phyloP scores from a whole-genome alignment of 2,888 invertebrate species.

The Pantelozetes paolii region DNA sequence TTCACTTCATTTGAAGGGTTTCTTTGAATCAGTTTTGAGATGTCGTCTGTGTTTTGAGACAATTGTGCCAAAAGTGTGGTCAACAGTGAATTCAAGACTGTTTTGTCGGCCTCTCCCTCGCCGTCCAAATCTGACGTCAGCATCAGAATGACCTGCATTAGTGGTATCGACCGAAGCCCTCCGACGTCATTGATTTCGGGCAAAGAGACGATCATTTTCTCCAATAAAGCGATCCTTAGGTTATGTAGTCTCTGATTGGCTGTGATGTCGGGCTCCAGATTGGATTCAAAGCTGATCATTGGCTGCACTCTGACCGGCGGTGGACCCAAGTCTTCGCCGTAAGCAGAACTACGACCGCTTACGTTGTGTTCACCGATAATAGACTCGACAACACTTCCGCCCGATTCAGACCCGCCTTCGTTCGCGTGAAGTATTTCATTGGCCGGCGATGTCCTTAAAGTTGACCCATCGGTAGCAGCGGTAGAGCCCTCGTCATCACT shows the following conservation, averaged over 20 bases:
- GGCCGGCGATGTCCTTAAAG: constrained; percentile 75
- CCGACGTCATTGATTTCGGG: constrained; percentile 70
- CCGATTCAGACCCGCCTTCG: constrained; percentile 72
- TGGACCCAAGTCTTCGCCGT: constrained; percentile 61
- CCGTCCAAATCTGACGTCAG: constrained; percentile 82
- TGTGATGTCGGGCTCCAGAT: background rate
- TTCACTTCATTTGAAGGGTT: constrained; percentile 77
- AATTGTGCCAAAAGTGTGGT: constrained; percentile 62
- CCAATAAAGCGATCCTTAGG: constrained; percentile 66
- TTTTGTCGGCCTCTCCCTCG: constrained; percentile 72
- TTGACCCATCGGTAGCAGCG: constrained; percentile 89
- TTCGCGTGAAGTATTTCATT: constrained; percentile 59
- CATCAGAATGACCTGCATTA: constrained; percentile 85
- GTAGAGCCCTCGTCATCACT: constrained; percentile 94
- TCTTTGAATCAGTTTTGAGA: constrained; percentile 57
- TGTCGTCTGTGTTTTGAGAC: constrained; percentile 45
- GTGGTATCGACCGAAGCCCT: constrained; percentile 81
- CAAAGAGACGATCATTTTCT: constrained; percentile 71
- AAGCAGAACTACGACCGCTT: constrained; percentile 87
- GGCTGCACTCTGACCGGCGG: background rate
- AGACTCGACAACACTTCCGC: constrained; percentile 85
- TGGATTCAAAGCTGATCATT: constrained; percentile 7
- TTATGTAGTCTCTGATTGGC: constrained; percentile 36
- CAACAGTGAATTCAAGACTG: constrained; percentile 70
- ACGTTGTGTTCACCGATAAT: constrained; percentile 70